Conservation (phyloP, 1,140 invertebrate genomes). For the Euschistus heros region DNA sequence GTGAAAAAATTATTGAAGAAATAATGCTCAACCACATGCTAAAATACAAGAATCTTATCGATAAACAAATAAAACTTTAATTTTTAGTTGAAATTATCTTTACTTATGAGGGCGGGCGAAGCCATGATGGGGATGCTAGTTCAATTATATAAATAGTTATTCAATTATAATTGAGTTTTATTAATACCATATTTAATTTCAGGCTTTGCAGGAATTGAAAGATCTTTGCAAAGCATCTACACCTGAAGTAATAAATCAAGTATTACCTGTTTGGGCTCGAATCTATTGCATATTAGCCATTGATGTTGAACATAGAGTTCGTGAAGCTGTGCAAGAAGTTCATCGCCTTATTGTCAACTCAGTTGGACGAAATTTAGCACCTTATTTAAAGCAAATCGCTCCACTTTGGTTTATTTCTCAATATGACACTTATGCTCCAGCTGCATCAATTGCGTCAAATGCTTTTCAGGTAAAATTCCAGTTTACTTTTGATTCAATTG, state of each 20-base stretch:
- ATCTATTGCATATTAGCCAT: conserved; percentile 58
- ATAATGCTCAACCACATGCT: no score
- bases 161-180: neutral
- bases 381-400: conserved; percentile 61
- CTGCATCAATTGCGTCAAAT: conserved; percentile 55
- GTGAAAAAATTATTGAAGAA: no score
- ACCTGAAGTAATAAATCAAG: conserved; percentile 41
- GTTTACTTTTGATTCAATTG: no score
- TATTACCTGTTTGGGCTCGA: conserved; percentile 67
- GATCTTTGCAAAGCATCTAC: conserved; percentile 10
- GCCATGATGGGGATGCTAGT: no score
- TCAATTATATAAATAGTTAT: neutral
- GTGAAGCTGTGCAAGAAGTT: conserved; percentile 60
- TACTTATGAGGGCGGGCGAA: no score
- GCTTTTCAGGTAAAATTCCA: conserved; percentile 48
- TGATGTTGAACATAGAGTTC: conserved; percentile 66
- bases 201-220: conserved; percentile 23
- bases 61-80: no score
- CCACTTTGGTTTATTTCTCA: conserved; percentile 66
- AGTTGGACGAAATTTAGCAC: conserved; percentile 61
- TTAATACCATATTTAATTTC: conserved; percentile 4
- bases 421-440: conserved; percentile 70
- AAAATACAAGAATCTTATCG: no score
- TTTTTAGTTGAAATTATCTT: no score
- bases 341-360: conserved; percentile 51